Evolutionary conservation across 1,140 invertebrate species (phyloP).

Genomic region (Bacillus rossius): DNA sequence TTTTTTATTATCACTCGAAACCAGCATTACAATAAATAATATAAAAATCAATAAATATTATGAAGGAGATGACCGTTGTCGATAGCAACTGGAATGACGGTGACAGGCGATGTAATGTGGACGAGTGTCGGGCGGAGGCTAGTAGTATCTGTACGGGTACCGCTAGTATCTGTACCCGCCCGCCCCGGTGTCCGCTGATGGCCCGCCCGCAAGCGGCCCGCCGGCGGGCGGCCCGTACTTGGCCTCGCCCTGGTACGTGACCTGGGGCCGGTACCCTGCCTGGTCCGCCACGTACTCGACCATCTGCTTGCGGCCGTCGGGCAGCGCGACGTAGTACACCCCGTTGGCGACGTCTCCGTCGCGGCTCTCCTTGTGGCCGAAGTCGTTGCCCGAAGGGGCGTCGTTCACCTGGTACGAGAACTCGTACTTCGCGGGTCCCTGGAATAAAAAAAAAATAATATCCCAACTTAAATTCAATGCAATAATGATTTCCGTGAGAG

Average conservation of each 20-base stretch:
- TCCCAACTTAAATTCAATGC: too few species aligned
- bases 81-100: too few species aligned
- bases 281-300: constrained; percentile 58
- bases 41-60: too few species aligned
- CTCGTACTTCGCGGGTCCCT: constrained; percentile 61
- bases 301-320: constrained; percentile 57
- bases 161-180: too few species aligned
- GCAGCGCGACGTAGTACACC: constrained; percentile 57
- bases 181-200: not conserved
- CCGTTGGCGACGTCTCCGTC: constrained; percentile 55
- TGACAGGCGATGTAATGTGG: too few species aligned
- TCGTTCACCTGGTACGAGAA: constrained; percentile 61
- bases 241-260: constrained; percentile 53
- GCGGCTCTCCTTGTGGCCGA: constrained; percentile 57
- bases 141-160: too few species aligned
- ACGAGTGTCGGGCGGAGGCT: too few species aligned
- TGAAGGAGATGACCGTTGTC: too few species aligned
- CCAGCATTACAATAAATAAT: too few species aligned
- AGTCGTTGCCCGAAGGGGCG: constrained; percentile 48
- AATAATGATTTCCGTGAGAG: too few species aligned
- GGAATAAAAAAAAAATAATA: constrained; percentile 15
- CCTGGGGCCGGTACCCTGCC: constrained; percentile 57
- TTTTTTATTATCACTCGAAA: too few species aligned
- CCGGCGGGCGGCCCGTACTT: not conserved
- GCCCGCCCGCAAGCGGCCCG: not conserved